Evolutionary conservation across 2,888 invertebrate genomes (phyloP).

Genomic region (Drosophila kanekoi): DNA sequence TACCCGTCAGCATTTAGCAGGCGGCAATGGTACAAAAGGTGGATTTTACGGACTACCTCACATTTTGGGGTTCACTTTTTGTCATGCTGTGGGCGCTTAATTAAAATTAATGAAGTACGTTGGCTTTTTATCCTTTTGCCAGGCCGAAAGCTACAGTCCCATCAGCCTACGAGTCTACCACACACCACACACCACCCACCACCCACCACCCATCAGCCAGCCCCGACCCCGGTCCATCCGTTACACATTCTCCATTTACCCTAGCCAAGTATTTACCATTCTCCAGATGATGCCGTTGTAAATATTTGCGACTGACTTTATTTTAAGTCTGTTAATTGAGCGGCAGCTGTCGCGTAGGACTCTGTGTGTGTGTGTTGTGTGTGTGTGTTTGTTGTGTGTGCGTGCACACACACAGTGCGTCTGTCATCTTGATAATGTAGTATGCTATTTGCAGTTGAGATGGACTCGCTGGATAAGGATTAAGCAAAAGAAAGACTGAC

Average conservation of each 20-base stretch:
- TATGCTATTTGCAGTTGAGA: slow-evolving; percentile 22
- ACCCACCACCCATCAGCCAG: not conserved
- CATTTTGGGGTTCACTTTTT: slow-evolving; percentile 49
- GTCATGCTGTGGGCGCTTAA: slow-evolving; percentile 70
- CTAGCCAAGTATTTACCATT: slow-evolving; percentile 21
- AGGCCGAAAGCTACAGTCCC: slow-evolving; percentile 18
- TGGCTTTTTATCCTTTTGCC: slow-evolving; percentile 67
- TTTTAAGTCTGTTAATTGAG: slow-evolving; percentile 69
- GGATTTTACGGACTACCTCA: slow-evolving; percentile 31
- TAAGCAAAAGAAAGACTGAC: not conserved
- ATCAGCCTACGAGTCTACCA: not conserved
- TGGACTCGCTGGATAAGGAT: slow-evolving; percentile 2
- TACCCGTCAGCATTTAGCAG: slow-evolving; percentile 20
- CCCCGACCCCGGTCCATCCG: not conserved
- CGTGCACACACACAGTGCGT: not conserved
- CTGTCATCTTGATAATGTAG: slow-evolving; percentile 1
- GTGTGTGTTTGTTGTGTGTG: not conserved
- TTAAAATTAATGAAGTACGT: slow-evolving; percentile 78
- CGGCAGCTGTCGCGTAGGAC: slow-evolving; percentile 19
- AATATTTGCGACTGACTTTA: slow-evolving; percentile 64
- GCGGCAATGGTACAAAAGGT: slow-evolving; percentile 27
- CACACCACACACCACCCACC: not conserved
- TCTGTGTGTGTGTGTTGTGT: slow-evolving; percentile 2
- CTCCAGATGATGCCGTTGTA: slow-evolving; percentile 42
- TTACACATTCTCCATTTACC: slow-evolving; percentile 1